Evolutionary conservation across 2,888 invertebrate genomes (phyloP).

Genomic region (Orthosia cruda): DNA sequence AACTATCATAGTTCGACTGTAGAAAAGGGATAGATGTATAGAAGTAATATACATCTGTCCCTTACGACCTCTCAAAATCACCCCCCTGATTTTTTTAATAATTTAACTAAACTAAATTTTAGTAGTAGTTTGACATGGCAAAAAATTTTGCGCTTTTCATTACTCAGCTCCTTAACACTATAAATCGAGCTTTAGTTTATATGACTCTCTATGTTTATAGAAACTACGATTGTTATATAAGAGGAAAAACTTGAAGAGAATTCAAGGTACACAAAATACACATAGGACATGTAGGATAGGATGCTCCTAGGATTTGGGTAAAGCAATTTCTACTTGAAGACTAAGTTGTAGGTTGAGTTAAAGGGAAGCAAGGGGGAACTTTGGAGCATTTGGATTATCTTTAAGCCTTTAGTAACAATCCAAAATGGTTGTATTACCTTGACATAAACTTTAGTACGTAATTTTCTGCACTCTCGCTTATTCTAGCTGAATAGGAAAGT

Average conservation of each 20-base stretch:
- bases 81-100: too few species aligned
- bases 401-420: background rate
- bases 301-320: background rate
- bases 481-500: too few species aligned
- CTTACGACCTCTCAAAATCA: too few species aligned
- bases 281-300: background rate
- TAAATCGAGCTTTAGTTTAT: conserved; percentile 66
- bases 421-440: background rate
- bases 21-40: too few species aligned
- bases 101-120: too few species aligned
- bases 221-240: background rate
- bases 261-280: background rate
- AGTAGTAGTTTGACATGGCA: too few species aligned
- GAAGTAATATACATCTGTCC: too few species aligned
- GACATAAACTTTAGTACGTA: background rate
- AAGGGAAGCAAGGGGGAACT: background rate
- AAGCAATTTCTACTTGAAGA: conserved; percentile 20
- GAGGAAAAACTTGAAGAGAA: conserved; percentile 5
- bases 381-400: background rate
- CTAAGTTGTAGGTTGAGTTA: background rate
- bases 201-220: too few species aligned
- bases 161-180: background rate
- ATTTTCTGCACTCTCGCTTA: too few species aligned
- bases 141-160: too few species aligned
- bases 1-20: too few species aligned